phyloP scores from a whole-genome alignment of 2,797 vertebrate genomes.

The Sciaenops ocellatus region DNA sequence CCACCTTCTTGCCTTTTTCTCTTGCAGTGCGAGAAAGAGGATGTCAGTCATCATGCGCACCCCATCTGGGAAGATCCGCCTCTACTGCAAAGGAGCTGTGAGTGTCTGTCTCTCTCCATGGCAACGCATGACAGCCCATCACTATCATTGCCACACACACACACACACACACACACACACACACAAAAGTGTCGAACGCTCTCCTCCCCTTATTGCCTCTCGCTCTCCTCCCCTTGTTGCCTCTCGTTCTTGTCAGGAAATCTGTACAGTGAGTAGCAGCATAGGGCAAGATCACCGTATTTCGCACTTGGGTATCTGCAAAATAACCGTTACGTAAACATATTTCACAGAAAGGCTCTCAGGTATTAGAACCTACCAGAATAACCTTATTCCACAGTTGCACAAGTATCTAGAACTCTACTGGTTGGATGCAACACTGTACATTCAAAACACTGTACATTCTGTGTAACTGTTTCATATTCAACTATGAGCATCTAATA shows the following conservation, averaged over 20 bases:
- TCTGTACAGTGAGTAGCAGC: conserved; percentile 36
- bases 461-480: neutral
- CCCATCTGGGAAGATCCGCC: conserved; percentile 95
- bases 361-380: neutral
- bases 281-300: conserved; percentile 25
- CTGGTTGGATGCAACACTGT: neutral
- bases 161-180: conserved; percentile 21
- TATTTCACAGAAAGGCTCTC: neutral
- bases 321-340: conserved; percentile 21
- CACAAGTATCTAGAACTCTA: neutral
- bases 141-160: conserved; percentile 36
- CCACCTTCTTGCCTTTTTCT: conserved; percentile 61
- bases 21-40: conserved; percentile 92
- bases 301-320: conserved; percentile 25
- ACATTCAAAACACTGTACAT: neutral
- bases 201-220: conserved; percentile 32
- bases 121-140: conserved; percentile 77
- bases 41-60: conserved; percentile 99
- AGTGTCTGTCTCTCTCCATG: conserved; percentile 89
- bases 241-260: conserved; percentile 45
- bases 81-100: conserved; percentile 99
- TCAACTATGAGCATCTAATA: too few species aligned
- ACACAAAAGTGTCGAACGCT: conserved; percentile 23
- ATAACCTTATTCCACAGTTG: neutral
- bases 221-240: conserved; percentile 23